These are phyloP conservation scores for Lissonota sp. DNA, from an alignment of 2,888 invertebrate species.

Conservation along the genomic window DNA sequence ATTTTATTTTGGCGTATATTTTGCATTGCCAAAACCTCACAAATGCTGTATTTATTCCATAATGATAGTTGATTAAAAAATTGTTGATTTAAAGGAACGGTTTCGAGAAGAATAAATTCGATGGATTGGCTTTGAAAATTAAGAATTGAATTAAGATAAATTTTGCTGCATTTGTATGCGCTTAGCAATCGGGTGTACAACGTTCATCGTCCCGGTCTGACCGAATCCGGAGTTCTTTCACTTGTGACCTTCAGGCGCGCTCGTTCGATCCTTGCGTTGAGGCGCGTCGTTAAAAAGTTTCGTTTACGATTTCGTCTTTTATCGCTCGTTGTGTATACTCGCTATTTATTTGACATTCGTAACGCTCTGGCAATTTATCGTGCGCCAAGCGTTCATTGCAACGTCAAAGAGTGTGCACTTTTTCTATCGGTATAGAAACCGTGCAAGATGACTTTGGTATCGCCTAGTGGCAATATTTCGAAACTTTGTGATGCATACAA, in stretches of 20 bases:
- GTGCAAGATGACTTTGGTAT: slow-evolving; percentile 7
- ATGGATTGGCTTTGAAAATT: neutral
- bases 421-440: neutral
- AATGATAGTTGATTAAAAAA: too few relatives aligned
- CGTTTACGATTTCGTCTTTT: neutral
- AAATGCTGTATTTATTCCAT: too few relatives aligned
- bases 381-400: neutral
- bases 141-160: neutral
- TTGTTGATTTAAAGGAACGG: neutral
- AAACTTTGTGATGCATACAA: too few relatives aligned
- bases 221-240: slow-evolving; percentile 51
- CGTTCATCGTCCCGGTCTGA: slow-evolving; percentile 47
- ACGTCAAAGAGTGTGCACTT: slow-evolving; percentile 13
- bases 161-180: neutral
- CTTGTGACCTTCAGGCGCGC: slow-evolving; percentile 49
- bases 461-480: too few relatives aligned
- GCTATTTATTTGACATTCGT: neutral
- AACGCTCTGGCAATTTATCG: neutral
- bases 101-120: neutral
- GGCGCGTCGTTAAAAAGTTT: slow-evolving; percentile 6
- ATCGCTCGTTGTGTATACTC: neutral
- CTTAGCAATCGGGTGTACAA: slow-evolving; percentile 6
- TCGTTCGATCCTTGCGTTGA: slow-evolving; percentile 38
- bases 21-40: too few relatives aligned
- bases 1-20: neutral